Evolutionary conservation across 1,140 invertebrate species (phyloP), one percentile per base, ranked within the genome.

Genomic region (Pseudomyrmex sp.): DNA sequence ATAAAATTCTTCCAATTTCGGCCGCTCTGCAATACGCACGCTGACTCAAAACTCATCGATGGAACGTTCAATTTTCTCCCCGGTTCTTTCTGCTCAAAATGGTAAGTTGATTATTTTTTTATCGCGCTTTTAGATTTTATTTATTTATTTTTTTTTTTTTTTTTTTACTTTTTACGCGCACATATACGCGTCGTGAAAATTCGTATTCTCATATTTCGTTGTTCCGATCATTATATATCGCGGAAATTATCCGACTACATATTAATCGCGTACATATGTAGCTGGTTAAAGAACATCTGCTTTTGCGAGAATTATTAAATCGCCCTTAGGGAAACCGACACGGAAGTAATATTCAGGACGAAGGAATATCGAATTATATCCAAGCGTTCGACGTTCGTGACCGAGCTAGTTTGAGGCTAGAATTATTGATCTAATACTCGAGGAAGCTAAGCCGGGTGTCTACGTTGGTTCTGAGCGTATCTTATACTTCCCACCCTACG

Each of bases 361-460:
- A 69, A 86, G 83, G 85, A 86, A 90, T 91, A 91, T 91, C 90
- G 75, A 86, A 84, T 91, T 89, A 90, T 88, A 83, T 76, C 83
- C 79, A 76, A 85, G 59, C 83, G 82, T 90, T 87, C 85, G 88
- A 88, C 83, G 87, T 86, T 87, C 70, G 70, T 80, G 73, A 75
- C 84, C 74, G 85, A 90, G 85, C 87, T 83, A 91, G 90, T 92
- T 91, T 91, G 90, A 93, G 91, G 92, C 92, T 93, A 93, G 92
- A 94, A 93, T 93, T 94, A 94, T 94, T 94, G 94, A 94, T 94
- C 93, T 94, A 94, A 94, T 94, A 94, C 93, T 93, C 92, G 91
- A 91, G 91, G 89, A 93, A 93, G 90, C 91, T 93, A 92, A 92
- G 91, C 92, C 83, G 87, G 90, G 91, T 92, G 91, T 93, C 92